Conservation (phyloP, 2,888 invertebrate genomes). For the Cephus pygmeus region DNA sequence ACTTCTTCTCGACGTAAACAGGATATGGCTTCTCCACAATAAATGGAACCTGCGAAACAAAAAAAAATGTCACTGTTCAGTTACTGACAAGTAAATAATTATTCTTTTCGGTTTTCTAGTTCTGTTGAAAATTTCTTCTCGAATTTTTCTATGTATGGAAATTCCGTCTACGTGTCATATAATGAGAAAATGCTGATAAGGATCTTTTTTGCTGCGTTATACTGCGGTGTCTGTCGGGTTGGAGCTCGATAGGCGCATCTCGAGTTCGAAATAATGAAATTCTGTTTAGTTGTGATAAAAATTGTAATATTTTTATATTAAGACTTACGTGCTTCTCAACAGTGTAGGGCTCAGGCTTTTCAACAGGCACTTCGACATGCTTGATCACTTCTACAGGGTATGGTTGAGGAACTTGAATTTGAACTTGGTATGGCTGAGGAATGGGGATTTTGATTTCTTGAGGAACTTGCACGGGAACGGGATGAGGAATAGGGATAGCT, state of each 20-base stretch:
- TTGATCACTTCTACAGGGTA: conserved; percentile 67
- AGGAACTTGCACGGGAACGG: conserved; percentile 69
- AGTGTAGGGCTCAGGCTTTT: conserved; percentile 70
- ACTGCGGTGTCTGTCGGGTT: background rate
- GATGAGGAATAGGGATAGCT: conserved; percentile 71
- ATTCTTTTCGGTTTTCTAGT: background rate
- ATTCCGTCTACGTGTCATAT: background rate
- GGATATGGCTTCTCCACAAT: conserved; percentile 72
- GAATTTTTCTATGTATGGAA: background rate
- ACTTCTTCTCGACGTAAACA: conserved; percentile 70
- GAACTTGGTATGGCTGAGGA: conserved; percentile 72
- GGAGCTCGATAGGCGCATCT: background rate
- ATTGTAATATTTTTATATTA: background rate
- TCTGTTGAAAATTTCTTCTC: background rate
- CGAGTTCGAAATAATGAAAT: background rate
- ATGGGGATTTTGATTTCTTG: conserved; percentile 70
- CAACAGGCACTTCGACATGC: conserved; percentile 70
- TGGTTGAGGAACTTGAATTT: conserved; percentile 65
- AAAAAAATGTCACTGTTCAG: background rate
- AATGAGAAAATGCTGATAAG: background rate
- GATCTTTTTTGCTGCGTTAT: background rate
- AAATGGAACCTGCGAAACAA: conserved; percentile 65
- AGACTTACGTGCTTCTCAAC: conserved; percentile 69
- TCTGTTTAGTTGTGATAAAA: background rate
- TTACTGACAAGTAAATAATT: background rate